Evolutionary conservation across 2,888 invertebrate genomes (phyloP).

Genomic region (Volucella bombylans): DNA sequence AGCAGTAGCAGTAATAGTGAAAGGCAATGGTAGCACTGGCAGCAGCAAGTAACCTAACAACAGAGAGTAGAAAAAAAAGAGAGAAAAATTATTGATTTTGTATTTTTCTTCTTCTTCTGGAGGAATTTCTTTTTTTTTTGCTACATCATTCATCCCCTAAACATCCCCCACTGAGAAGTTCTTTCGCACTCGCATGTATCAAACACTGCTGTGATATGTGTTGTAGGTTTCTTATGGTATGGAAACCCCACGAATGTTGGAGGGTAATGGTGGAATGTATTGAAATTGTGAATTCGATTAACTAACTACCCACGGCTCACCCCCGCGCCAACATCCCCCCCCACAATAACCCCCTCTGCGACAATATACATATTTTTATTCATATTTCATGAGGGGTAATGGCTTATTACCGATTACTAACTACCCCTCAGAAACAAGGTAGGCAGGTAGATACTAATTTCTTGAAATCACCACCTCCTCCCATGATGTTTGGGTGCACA

Average conservation of each 20-base stretch:
- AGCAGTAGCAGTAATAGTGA: slow-evolving; percentile 46
- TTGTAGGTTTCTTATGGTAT: slow-evolving; percentile 31
- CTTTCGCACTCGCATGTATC: slow-evolving; percentile 65
- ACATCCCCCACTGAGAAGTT: slow-evolving; percentile 41
- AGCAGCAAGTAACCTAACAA: slow-evolving; percentile 63
- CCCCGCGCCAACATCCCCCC: slow-evolving; percentile 1
- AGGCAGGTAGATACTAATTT: slow-evolving; percentile 74
- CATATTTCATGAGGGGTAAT: slow-evolving; percentile 74
- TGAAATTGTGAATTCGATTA: slow-evolving; percentile 74
- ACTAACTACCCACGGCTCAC: slow-evolving; percentile 12
- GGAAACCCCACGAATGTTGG: background rate
- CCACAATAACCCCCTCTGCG: slow-evolving; percentile 45
- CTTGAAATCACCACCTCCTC: slow-evolving; percentile 65
- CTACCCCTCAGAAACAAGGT: slow-evolving; percentile 73
- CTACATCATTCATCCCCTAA: slow-evolving; percentile 58
- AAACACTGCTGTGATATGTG: slow-evolving; percentile 62
- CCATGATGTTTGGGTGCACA: background rate
- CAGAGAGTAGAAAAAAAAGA: slow-evolving; percentile 28
- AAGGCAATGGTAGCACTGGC: slow-evolving; percentile 32
- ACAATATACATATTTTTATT: slow-evolving; percentile 72
- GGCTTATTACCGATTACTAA: slow-evolving; percentile 74
- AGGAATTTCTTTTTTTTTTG: slow-evolving; percentile 48
- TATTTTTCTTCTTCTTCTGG: slow-evolving; percentile 69
- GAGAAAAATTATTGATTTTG: slow-evolving; percentile 70
- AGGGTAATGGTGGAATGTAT: slow-evolving; percentile 57